phyloP scores from a whole-genome alignment of 1,140 invertebrate species.

The Zaprionus lachaisei region DNA sequence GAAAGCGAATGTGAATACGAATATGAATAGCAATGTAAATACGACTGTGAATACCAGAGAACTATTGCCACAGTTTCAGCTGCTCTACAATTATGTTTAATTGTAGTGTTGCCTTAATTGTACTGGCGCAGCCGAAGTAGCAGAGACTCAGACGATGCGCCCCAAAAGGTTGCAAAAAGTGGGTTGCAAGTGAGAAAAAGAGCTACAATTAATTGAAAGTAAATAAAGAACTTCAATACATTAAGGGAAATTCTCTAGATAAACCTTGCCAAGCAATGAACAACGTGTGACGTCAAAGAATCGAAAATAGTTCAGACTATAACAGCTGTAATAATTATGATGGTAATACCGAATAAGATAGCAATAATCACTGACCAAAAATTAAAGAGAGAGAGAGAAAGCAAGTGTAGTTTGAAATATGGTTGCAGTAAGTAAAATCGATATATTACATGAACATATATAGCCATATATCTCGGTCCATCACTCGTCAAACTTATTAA shows the following conservation, averaged over 20 bases:
- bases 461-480: background rate
- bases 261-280: too few relatives aligned
- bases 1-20: background rate
- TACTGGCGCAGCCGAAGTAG: background rate
- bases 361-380: background rate
- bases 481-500: conserved; percentile 17
- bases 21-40: conserved; percentile 4
- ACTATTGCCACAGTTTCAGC: conserved; percentile 32
- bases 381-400: background rate
- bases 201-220: background rate
- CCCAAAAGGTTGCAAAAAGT: background rate
- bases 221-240: background rate
- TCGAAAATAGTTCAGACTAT: background rate
- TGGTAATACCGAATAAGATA: background rate
- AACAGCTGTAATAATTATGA: too few relatives aligned
- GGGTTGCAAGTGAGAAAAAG: conserved; percentile 2
- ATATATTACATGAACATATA: background rate
- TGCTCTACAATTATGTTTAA: conserved; percentile 37
- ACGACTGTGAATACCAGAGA: conserved; percentile 6
- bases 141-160: background rate
- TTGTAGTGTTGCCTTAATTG: conserved; percentile 17
- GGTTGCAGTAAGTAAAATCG: background rate
- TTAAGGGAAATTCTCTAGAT: background rate
- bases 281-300: background rate
- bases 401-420: background rate